Base-by-base conservation (phyloP, 2,888 invertebrate species). In the Dryobota labecula region DNA sequence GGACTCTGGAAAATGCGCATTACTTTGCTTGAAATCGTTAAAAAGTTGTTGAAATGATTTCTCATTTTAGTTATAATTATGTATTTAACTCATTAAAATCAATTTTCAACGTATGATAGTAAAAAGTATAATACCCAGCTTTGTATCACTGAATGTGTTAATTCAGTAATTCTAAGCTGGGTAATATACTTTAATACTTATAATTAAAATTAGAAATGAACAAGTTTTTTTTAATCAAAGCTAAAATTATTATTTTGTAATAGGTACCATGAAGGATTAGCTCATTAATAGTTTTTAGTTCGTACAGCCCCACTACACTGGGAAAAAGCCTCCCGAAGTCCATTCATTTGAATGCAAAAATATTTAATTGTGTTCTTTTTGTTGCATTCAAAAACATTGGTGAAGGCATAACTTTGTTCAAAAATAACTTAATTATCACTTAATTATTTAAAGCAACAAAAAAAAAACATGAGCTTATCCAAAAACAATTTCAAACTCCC, bases 401-500 rank as follows among this genome's bases (percentile, higher is more conserved):
- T 18, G 7, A 41, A 24, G 11, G 1, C 9, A 53, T 11, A 30
- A 18, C 11, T 27, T 20, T 20, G 13, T 13, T 27, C 1, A 30
- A 60, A 27, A 43, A 30, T 27, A 27, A 27, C 13, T 7, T 13
- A 27, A 18, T 13, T 20, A 15, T 38, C 27, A n/a, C n/a, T 33
- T 15, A 41, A 8, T 33, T 20, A 33, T 7, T 11, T 4, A 20
- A 38, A 20, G 11, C 13, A 36, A 49, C 13, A 36, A 43, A 74
- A 64, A 64, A 53, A 73, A 57, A 15, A 38, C 64, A 41, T 8
- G 47, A 43, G 41, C 24, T 30, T 11, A 75, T n/a, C 18, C 51
- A 76, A 61, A 74, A 56, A 38, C 9, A 53, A 60, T 43, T 51
- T 15, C 15, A 64, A 66, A 71, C 2, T n/a, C 27, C 54, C 33